These are phyloP conservation scores for Merops nubicus DNA, from an alignment of 2,113 vertebrate genomes.

Conservation along the genomic window DNA sequence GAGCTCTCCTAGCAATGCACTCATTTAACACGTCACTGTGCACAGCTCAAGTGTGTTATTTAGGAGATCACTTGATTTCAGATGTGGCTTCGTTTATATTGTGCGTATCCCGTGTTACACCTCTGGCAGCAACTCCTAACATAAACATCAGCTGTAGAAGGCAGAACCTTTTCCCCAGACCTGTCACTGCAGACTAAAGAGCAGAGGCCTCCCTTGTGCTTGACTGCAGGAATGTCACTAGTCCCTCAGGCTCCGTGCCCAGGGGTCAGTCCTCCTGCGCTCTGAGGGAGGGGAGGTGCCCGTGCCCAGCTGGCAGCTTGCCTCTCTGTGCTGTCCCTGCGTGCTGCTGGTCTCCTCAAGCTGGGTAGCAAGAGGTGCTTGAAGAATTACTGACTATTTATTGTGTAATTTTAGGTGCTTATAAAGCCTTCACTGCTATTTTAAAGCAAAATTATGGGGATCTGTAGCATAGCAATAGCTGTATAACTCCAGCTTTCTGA, in stretches of 20 bases:
- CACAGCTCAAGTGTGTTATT: not conserved
- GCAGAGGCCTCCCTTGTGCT: not conserved
- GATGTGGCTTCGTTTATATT: not conserved
- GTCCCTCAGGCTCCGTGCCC: no score
- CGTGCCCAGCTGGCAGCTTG: not conserved
- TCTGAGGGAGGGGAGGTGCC: not conserved
- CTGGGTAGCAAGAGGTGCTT: conserved; percentile 35
- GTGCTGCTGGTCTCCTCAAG: conserved; percentile 32
- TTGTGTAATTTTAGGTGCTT: conserved; percentile 46
- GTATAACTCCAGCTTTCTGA: conserved; percentile 28
- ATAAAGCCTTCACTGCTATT: conserved; percentile 24
- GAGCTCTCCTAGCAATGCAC: not conserved
- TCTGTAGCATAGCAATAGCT: conserved; percentile 52
- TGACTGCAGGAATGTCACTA: not conserved
- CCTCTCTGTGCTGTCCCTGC: not conserved
- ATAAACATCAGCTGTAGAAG: not conserved
- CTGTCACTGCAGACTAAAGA: not conserved
- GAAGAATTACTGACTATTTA: conserved; percentile 30
- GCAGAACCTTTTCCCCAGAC: not conserved
- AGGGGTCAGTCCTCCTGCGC: not conserved
- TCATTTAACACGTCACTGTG: not conserved
- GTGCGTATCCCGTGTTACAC: fast-evolving
- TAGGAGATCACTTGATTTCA: not conserved
- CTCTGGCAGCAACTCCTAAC: not conserved
- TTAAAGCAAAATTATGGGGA: conserved; percentile 42